A percentile compares a stretch with the other conserved stretches of the same genome.
These are phyloP conservation scores for Gymnoscopelus microlampas DNA, from an alignment of 2,797 vertebrate species.

Conservation along the genomic window DNA sequence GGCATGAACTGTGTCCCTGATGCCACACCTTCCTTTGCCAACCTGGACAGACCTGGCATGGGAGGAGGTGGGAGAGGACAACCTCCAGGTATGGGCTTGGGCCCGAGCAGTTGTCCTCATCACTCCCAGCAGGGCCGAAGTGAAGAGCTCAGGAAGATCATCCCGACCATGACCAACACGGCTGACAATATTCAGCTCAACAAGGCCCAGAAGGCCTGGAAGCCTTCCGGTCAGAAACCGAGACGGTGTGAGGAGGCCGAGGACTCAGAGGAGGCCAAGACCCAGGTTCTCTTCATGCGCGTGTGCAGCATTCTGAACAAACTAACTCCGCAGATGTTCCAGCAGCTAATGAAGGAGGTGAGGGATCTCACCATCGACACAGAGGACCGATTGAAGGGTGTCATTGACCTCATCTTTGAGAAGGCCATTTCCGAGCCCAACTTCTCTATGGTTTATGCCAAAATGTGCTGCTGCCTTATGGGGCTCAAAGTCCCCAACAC, in stretches of 20 bases:
- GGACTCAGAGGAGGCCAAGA: constrained; percentile 83
- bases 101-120: constrained; percentile 85
- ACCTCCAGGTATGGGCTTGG: constrained; percentile 86
- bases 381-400: too few relatives aligned
- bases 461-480: constrained; percentile 98
- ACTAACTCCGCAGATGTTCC: constrained; percentile 98
- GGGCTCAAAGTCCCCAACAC: constrained; percentile 94
- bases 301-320: constrained; percentile 98
- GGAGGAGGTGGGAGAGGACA: constrained; percentile 87
- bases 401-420: too few relatives aligned
- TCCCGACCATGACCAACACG: constrained; percentile 86
- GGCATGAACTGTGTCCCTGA: constrained; percentile 93
- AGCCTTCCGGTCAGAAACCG: constrained; percentile 84
- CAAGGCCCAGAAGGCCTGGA: constrained; percentile 96
- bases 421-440: too few relatives aligned
- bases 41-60: constrained; percentile 86
- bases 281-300: constrained; percentile 91
- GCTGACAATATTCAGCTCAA: constrained; percentile 92
- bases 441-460: constrained; percentile 85
- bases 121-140: constrained; percentile 90
- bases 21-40: constrained; percentile 95
- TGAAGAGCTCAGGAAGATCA: constrained; percentile 94
- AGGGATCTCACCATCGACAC: constrained; percentile 85
- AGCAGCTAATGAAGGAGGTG: constrained; percentile 97
- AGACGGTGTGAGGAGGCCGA: constrained; percentile 62